Base-by-base conservation (phyloP, 2,797 vertebrate genomes). In the Helostoma temminkii region DNA sequence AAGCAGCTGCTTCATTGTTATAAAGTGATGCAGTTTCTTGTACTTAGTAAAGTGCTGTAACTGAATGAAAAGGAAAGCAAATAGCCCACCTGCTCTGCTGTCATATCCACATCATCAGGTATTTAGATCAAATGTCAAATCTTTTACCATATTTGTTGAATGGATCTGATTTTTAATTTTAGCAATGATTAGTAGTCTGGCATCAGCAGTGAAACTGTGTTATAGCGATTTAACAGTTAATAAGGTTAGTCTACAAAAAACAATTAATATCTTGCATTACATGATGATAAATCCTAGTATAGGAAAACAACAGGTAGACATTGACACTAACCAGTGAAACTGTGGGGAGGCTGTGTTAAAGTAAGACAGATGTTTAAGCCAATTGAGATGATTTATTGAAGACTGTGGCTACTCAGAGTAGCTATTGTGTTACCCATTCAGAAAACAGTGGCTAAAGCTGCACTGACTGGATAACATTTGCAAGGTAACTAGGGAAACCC, bases 341-440 rank as follows among this genome's bases (percentile, higher is more conserved):
- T 34, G 60, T 30, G 26, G n/a, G 12, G 30, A 39, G 8, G 9
- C 16, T 62, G 16, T 50, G 30, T 52, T 62, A 18, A 45, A 32
- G 58, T 39, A 53, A 15, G 7, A 25, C 16, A 58, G 58, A 28
- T 42, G 4, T 47, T 32, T 59, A 21, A 66, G 21, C 21, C 37
- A 21, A 5, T 30, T 46, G 18, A 52, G 14, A 43, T 11, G 45
- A 55, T 55, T 19, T 50, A 46, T 34, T 37, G 18, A 21, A 54
- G 37, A 45, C 3, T 14, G n/a, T 28, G 43, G 39, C 57, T 22
- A 8, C 47, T 67, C 21, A 50, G 0, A 32, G 9, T 14, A 14
- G n/a, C 24, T 15, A 0, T 57, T 34, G 46, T 47, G 16, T 30
- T 54, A 11, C 59, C 25, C 25, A 26, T 58, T 74, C 22, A 15